Percentiles rank a stretch among this genome's conserved stretches.
Evolutionary conservation across 2,797 vertebrate genomes (phyloP).

Genomic region (Myiothlypis chrysogaster): DNA sequence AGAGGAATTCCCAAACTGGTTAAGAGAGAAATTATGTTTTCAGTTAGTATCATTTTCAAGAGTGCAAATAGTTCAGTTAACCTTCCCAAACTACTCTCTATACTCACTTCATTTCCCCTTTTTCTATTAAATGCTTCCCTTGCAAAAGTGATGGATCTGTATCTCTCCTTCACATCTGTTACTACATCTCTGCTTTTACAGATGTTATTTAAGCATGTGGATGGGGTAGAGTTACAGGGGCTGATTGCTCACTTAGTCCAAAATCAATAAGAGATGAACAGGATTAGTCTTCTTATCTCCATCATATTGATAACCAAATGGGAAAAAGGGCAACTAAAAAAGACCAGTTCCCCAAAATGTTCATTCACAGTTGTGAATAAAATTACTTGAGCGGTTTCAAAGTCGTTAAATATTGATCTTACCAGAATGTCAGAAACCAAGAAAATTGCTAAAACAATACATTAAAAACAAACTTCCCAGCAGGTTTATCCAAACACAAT

Average conservation of each 20-base stretch:
- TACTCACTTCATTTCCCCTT: not conserved
- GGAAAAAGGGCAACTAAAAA: not conserved
- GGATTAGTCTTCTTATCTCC: conserved; percentile 12
- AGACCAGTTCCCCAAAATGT: not conserved
- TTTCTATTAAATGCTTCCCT: conserved; percentile 29
- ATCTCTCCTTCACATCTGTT: not conserved
- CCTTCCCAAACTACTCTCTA: not conserved
- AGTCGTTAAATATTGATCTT: not conserved
- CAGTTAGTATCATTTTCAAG: not conserved
- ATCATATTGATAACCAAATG: conserved; percentile 21
- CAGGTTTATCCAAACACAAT: conserved; percentile 18
- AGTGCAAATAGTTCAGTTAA: not conserved
- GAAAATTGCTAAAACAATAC: not conserved
- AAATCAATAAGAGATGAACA: conserved; percentile 36
- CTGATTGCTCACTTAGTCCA: conserved; percentile 30
- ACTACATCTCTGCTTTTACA: conserved; percentile 8
- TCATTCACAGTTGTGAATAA: conserved; percentile 10
- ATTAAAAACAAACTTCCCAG: conserved; percentile 18
- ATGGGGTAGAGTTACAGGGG: not conserved
- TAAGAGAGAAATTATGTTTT: conserved; percentile 31
- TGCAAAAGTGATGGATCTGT: not conserved
- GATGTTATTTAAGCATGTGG: not conserved
- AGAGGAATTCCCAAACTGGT: not conserved
- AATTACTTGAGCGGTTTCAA: conserved; percentile 1
- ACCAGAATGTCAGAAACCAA: conserved; percentile 6